Evolutionary conservation across 2,888 invertebrate species (phyloP).

Genomic region (Rhogogaster chlorosoma): DNA sequence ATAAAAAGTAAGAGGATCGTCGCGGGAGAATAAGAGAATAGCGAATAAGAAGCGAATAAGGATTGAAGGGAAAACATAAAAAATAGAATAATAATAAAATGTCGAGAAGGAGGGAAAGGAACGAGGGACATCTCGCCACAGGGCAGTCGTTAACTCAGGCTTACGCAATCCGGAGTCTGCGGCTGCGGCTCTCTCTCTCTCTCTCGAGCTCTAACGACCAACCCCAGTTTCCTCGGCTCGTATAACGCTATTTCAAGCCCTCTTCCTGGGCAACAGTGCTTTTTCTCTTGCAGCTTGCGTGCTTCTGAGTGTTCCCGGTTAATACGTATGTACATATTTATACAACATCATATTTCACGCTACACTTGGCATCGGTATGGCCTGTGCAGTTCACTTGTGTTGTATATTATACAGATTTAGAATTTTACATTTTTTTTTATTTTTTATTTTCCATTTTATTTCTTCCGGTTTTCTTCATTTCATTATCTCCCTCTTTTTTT

Average conservation of each 20-base stretch:
- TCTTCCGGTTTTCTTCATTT: background rate
- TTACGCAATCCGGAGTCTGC: background rate
- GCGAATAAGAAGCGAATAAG: background rate
- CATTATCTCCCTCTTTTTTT: background rate
- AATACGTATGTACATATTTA: background rate
- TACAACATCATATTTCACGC: conserved; percentile 4
- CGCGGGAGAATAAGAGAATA: background rate
- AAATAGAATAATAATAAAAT: background rate
- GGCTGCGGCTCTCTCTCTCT: background rate
- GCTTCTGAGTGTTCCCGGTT: background rate
- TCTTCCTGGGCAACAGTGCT: conserved; percentile 2
- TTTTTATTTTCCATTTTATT: background rate
- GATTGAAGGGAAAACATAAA: background rate
- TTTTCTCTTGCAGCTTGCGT: background rate
- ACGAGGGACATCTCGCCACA: background rate
- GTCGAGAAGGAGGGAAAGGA: background rate
- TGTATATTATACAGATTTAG: conserved; percentile 1
- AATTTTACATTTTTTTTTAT: background rate
- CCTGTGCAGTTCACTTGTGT: background rate
- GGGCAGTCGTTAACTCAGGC: background rate
- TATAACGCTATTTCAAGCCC: conserved; percentile 33
- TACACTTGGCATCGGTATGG: background rate
- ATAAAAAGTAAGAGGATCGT: background rate
- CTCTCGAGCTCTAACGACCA: conserved; percentile 15
- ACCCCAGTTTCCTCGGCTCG: conserved; percentile 26